A percentile compares a stretch with the other conserved stretches of the same genome.
These are phyloP conservation scores for Microtus ochrogaster DNA, from an alignment of 2,113 vertebrate genomes.

Conservation along the genomic window DNA sequence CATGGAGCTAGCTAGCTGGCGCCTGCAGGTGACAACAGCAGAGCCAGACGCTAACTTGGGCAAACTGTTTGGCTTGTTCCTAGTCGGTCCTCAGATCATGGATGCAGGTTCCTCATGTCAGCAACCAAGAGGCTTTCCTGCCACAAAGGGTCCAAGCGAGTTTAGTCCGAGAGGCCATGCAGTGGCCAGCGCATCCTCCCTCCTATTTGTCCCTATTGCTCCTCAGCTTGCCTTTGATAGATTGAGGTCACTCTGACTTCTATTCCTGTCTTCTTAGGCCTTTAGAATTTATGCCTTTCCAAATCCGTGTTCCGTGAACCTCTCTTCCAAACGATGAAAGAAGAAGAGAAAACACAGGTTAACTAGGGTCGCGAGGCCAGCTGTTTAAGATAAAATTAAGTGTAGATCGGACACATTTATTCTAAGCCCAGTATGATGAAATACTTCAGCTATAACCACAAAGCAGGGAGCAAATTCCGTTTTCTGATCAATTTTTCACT, in stretches of 20 bases:
- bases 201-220: slow-evolving; percentile 74
- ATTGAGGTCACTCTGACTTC: slow-evolving; percentile 81
- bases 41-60: neutral
- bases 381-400: slow-evolving; percentile 71
- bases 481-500: slow-evolving; percentile 60
- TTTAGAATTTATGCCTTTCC: slow-evolving; percentile 72
- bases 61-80: neutral
- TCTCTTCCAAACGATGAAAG: slow-evolving; percentile 74
- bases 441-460: slow-evolving; percentile 38
- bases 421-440: slow-evolving; percentile 56
- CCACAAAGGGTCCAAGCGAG: neutral
- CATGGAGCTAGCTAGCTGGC: neutral
- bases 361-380: slow-evolving; percentile 66
- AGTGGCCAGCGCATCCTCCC: slow-evolving; percentile 46
- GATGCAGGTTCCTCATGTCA: neutral
- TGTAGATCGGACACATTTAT: slow-evolving; percentile 66
- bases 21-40: accelerated
- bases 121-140: neutral
- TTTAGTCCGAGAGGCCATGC: slow-evolving; percentile 32
- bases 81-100: neutral
- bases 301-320: slow-evolving; percentile 74
- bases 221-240: slow-evolving; percentile 81
- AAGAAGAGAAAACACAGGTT: slow-evolving; percentile 72
- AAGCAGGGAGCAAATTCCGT: slow-evolving; percentile 34
- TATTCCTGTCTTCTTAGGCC: slow-evolving; percentile 78